Evolutionary conservation across 2,888 invertebrate genomes (phyloP).

Genomic region (Philereme vetulata): DNA sequence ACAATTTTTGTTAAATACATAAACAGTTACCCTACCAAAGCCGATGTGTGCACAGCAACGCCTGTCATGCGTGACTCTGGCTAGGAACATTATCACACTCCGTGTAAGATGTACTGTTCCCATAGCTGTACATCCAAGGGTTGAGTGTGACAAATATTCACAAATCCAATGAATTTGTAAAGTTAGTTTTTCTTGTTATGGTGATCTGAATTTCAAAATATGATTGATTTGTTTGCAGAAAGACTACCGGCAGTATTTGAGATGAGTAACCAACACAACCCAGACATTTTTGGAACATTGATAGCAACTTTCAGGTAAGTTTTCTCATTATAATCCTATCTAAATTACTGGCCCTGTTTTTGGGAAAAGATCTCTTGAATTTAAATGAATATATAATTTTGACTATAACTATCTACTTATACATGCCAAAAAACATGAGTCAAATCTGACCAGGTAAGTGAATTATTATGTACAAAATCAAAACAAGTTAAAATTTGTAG

Average conservation of each 20-base stretch:
- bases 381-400: no score
- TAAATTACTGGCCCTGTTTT: neutral
- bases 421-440: no score
- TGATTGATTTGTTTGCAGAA: neutral
- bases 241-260: neutral
- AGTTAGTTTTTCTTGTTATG: neutral
- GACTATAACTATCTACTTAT: no score
- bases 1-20: neutral
- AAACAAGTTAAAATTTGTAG: no score
- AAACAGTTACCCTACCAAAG: slow-evolving; percentile 74
- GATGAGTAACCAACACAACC: neutral
- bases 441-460: no score
- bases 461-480: no score
- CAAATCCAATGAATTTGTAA: neutral
- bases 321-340: neutral
- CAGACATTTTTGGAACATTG: neutral
- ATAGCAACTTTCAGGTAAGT: neutral
- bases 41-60: slow-evolving; percentile 68
- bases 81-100: slow-evolving; percentile 77
- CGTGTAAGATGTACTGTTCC: slow-evolving; percentile 71
- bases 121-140: slow-evolving; percentile 70
- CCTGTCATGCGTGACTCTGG: slow-evolving; percentile 76
- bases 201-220: neutral
- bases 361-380: no score
- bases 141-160: slow-evolving; percentile 66